A percentile compares a stretch with the other conserved stretches of the same genome.
Conservation (phyloP, 1,140 invertebrate genomes). For the Drosophila tsacasi region DNA sequence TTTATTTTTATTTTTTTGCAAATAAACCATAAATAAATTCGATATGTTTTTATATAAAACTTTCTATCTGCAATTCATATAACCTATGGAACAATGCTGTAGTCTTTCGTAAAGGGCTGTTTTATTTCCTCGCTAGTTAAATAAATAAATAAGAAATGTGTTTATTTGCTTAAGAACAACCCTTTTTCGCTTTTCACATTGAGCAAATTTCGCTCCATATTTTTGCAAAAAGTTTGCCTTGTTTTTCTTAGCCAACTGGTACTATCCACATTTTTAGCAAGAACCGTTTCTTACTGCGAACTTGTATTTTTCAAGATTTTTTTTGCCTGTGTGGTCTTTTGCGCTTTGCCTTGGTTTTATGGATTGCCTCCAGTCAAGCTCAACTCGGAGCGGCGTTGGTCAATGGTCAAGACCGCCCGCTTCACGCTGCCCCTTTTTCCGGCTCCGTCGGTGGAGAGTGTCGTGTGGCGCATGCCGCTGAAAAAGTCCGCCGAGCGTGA, state of each 20-base stretch:
- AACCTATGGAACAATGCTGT: not conserved
- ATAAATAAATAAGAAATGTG: not conserved
- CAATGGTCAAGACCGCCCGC: constrained; percentile 65
- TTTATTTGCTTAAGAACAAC: not conserved
- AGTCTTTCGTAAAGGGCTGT: too few relatives aligned
- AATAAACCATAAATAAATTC: not conserved
- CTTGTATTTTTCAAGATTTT: constrained; percentile 3
- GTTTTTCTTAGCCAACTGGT: not conserved
- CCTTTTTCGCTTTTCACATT: not conserved
- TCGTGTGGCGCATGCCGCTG: constrained; percentile 76
- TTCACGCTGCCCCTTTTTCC: constrained; percentile 9
- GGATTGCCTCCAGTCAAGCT: constrained; percentile 48
- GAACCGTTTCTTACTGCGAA: constrained; percentile 10
- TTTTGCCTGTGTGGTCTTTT: constrained; percentile 49
- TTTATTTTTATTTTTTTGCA: too few relatives aligned
- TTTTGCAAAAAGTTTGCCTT: not conserved
- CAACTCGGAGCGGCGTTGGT: constrained; percentile 59
- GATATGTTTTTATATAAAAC: not conserved
- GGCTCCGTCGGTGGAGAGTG: constrained; percentile 50
- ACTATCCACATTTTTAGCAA: not conserved
- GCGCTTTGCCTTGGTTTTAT: constrained; percentile 39
- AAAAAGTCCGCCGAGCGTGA: constrained; percentile 62
- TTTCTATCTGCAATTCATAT: not conserved
- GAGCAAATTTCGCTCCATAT: not conserved
- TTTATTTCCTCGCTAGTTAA: too few relatives aligned